Conservation (phyloP, 2,113 vertebrate species). For the Cyprinodon variegatus region DNA sequence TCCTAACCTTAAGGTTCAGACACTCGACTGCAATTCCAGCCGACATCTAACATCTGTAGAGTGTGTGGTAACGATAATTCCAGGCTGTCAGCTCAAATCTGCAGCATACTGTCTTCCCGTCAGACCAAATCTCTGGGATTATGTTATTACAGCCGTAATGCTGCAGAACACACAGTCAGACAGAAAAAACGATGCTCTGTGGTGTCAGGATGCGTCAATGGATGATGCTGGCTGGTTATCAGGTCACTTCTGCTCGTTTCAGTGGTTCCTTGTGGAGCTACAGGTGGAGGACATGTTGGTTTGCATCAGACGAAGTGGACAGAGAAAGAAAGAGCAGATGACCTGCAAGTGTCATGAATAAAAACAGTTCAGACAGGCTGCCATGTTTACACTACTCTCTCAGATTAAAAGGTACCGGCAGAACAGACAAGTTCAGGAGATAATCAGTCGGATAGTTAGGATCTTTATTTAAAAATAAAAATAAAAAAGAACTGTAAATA, state of each 20-base stretch:
- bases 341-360: constrained; percentile 47
- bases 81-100: constrained; percentile 56
- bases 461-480: no score
- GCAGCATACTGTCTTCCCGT: constrained; percentile 67
- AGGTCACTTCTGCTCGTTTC: no score
- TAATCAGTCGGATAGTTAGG: no score
- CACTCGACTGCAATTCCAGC: constrained; percentile 7
- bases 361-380: background rate
- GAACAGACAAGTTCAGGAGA: no score
- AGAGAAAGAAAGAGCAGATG: constrained; percentile 24
- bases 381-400: background rate
- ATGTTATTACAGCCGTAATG: constrained; percentile 72
- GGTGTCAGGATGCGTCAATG: constrained; percentile 3
- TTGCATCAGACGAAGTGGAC: background rate
- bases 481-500: no score
- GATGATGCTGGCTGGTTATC: background rate
- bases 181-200: constrained; percentile 21
- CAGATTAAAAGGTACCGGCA: no score
- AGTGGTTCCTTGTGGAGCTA: background rate
- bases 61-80: constrained; percentile 48
- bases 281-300: constrained; percentile 18
- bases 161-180: constrained; percentile 30
- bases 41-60: constrained; percentile 29
- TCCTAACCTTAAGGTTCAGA: constrained; percentile 3
- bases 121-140: constrained; percentile 71